A percentile compares a stretch with the other conserved stretches of the same genome.
These are phyloP conservation scores for Syrmaticus mikado DNA, from an alignment of 2,113 vertebrate genomes.

Conservation along the genomic window DNA sequence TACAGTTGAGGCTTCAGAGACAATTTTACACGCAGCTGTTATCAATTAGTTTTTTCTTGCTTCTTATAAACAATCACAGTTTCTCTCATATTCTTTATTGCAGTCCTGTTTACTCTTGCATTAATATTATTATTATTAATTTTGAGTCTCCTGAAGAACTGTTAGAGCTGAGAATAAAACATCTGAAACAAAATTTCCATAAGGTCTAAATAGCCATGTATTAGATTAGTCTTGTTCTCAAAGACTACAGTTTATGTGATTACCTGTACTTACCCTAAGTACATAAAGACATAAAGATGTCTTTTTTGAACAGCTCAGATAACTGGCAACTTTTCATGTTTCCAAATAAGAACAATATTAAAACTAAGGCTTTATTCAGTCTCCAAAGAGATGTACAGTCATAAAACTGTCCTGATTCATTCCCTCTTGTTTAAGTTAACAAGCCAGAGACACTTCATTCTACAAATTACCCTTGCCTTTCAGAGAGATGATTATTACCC, in stretches of 20 bases:
- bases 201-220: neutral
- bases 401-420: neutral
- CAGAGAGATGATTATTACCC: neutral
- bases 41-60: neutral
- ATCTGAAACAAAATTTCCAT: conserved; percentile 16
- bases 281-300: neutral
- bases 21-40: neutral
- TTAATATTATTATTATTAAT: neutral
- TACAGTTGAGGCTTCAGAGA: no score
- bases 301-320: neutral
- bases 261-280: neutral
- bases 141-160: neutral
- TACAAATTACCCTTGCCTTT: neutral
- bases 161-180: neutral
- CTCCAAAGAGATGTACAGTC: neutral
- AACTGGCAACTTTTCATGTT: neutral
- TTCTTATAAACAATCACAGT: neutral
- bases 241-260: neutral
- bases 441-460: neutral
- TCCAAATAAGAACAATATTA: neutral
- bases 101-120: no score
- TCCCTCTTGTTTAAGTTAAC: neutral
- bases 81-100: no score
- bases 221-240: conserved; percentile 12
- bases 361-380: neutral